These are phyloP conservation scores for Rhagologus leucostigma DNA, from an alignment of 2,113 vertebrate species.

Conservation along the genomic window DNA sequence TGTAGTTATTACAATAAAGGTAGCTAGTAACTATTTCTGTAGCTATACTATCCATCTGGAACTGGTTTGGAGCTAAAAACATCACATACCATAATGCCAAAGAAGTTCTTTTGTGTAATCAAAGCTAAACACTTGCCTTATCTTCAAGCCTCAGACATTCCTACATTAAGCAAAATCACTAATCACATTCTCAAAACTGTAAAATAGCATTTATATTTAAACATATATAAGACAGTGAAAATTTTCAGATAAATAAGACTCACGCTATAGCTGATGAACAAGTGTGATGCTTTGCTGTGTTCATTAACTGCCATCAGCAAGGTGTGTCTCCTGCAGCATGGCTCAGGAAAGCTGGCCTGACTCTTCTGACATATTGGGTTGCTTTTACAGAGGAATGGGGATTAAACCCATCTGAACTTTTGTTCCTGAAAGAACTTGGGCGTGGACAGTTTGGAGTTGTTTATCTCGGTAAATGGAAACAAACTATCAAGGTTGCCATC, in stretches of 20 bases:
- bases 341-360: background rate
- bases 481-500: conserved; percentile 69
- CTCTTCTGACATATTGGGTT: background rate
- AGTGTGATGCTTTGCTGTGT: background rate
- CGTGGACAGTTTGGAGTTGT: conserved; percentile 77
- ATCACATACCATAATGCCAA: background rate
- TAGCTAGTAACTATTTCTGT: background rate
- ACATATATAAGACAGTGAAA: background rate
- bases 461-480: conserved; percentile 70
- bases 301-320: background rate
- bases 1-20: background rate
- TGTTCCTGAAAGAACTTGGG: conserved; percentile 70
- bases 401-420: conserved; percentile 69
- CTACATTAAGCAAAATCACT: background rate
- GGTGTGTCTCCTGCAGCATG: background rate
- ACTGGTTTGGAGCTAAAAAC: background rate
- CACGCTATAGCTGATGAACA: background rate
- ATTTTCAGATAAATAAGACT: background rate
- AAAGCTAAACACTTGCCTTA: background rate
- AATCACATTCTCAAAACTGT: background rate
- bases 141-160: background rate
- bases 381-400: conserved; percentile 73
- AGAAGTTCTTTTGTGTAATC: background rate
- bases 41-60: background rate
- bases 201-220: background rate